A percentile compares a stretch with the other conserved stretches of the same genome.
phyloP scores from a whole-genome alignment of 2,113 vertebrate genomes.

The Delphinapterus leucas region DNA sequence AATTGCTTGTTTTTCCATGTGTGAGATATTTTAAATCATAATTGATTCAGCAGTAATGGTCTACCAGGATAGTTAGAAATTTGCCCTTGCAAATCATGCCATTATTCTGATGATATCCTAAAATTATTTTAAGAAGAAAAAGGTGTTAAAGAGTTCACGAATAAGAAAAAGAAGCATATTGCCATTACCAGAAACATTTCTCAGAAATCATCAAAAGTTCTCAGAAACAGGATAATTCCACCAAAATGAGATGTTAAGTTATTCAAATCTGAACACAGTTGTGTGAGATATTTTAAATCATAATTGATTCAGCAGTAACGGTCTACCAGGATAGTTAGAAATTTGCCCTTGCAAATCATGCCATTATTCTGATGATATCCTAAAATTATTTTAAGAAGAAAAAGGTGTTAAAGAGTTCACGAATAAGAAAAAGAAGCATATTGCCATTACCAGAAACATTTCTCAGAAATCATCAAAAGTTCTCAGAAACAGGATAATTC shows the following conservation, averaged over 20 bases:
- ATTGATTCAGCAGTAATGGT: slow-evolving; percentile 56
- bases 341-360: slow-evolving; percentile 20
- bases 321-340: slow-evolving; percentile 46
- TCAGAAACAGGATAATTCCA: too few species aligned
- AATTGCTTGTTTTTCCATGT: slow-evolving; percentile 44
- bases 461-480: slow-evolving; percentile 44
- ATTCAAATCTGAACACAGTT: too few species aligned
- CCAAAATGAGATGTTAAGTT: too few species aligned
- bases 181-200: too few species aligned
- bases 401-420: slow-evolving; percentile 19
- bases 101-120: slow-evolving; percentile 47
- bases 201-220: too few species aligned
- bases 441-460: not conserved
- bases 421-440: not conserved
- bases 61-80: slow-evolving; percentile 49
- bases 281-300: slow-evolving; percentile 39
- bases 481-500: slow-evolving; percentile 19
- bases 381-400: slow-evolving; percentile 37
- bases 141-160: slow-evolving; percentile 34
- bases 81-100: slow-evolving; percentile 6
- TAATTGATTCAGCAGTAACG: slow-evolving; percentile 61
- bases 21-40: slow-evolving; percentile 45
- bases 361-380: slow-evolving; percentile 46
- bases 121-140: slow-evolving; percentile 46
- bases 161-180: too few species aligned